Evolutionary conservation across 2,113 vertebrate species (phyloP), one percentile per base, ranked within the genome.

Genomic region (Megaleporinus macrocephalus): DNA sequence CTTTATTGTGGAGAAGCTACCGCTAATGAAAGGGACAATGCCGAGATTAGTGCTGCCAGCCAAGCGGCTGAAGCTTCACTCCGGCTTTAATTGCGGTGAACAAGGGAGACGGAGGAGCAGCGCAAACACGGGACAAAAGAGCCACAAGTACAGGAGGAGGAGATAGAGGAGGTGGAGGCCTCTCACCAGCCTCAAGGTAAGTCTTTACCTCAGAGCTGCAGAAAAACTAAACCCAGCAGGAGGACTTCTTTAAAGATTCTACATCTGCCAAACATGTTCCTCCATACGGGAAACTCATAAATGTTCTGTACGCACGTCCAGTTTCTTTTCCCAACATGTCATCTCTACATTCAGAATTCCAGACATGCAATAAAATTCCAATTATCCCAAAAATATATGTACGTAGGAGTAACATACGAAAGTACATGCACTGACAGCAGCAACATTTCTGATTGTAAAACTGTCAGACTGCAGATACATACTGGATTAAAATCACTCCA

Each of bases 11-110:
- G 92, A 90, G 93, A 95, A 94, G 93, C 94, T 93, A 92, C 91
- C 89, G 81, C 92, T 94, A 94, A 95, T 95, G 94, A 95, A 95
- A 95, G 92, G 91, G 90, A 95, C 94, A 96, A 95, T 94, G 88
- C 73, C 84, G 92, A 96, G 93, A 94, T 95, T 94, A 95, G 95
- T 91, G 93, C 93, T 95, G 92, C 91, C 93, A 93, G 93, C 93
- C 94, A 94, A 92, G 91, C 85, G 91, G 93, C 92, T 94, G 93
- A 95, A 95, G 94, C 80, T 92, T 92, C 93, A 92, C 93, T 94
- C 93, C 92, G 33, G 61, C 90, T 94, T 95, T 96, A 95, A 96
- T 94, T 96, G 94, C 92, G 87, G 79, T 69, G 85, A 94, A 96
- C 93, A 95, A 96, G 95, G 78, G 83, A 89, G 89, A 92, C 87